Evolutionary conservation across 2,797 vertebrate species (phyloP).

Genomic region (Babyrousa celebensis): DNA sequence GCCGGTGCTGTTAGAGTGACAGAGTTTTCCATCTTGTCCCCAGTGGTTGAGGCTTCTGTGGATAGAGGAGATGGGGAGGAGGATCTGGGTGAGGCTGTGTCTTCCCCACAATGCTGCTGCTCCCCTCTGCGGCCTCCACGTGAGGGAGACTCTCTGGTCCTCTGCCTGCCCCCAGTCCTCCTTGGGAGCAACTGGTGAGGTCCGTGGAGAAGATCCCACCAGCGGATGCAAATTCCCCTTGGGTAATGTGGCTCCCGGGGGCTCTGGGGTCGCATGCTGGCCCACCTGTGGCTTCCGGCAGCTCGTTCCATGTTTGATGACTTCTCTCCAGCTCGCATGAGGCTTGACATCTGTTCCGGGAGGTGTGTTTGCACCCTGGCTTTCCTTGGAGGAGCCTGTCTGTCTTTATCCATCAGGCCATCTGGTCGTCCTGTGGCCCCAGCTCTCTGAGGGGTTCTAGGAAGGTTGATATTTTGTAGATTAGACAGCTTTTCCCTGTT

Average conservation of each 20-base stretch:
- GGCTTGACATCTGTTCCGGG: not conserved
- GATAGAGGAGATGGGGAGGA: not conserved
- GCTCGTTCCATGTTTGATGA: not conserved
- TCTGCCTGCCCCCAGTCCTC: not conserved
- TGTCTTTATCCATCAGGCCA: not conserved
- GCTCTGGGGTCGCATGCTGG: not conserved
- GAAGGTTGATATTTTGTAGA: conserved; percentile 25
- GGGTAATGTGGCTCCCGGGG: not conserved
- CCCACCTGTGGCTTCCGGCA: not conserved
- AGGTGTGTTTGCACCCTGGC: not conserved
- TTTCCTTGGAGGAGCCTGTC: not conserved
- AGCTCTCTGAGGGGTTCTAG: not conserved
- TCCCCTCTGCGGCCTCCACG: not conserved
- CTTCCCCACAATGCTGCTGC: not conserved
- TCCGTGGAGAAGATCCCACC: not conserved
- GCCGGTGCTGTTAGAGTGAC: not conserved
- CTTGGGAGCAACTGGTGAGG: not conserved
- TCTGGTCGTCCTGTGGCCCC: not conserved
- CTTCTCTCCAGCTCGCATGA: not conserved
- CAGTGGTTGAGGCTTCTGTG: not conserved
- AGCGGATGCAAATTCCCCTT: not conserved
- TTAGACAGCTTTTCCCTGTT: not conserved
- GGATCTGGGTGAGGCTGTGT: not conserved
- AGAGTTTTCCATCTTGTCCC: not conserved
- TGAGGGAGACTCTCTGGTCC: not conserved